Conservation (phyloP, 2,113 vertebrate genomes). For the Delphinus delphis region DNA sequence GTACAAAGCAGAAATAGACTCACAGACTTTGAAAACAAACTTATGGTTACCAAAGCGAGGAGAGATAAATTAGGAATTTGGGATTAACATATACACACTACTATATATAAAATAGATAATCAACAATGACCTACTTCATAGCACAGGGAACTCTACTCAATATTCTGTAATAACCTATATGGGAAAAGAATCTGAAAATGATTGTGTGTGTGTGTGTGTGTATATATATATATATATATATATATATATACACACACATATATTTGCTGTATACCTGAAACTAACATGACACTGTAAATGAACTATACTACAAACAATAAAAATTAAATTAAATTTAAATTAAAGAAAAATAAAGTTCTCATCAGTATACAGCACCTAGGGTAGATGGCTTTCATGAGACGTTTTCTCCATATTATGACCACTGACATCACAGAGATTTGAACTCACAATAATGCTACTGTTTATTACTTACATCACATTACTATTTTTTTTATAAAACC, state of each 20-base stretch:
- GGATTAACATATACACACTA: neutral
- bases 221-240: neutral
- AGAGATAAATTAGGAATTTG: neutral
- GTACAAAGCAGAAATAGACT: neutral
- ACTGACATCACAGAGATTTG: neutral
- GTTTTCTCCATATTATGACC: neutral
- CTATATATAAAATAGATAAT: neutral
- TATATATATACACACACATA: neutral
- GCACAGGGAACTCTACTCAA: neutral
- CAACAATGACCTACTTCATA: neutral
- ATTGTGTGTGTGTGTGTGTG: neutral
- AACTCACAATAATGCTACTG: neutral
- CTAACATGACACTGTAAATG: neutral
- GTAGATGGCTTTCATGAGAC: neutral
- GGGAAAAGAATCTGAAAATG: neutral
- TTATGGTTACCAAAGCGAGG: neutral
- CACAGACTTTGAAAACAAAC: neutral
- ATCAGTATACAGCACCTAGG: neutral
- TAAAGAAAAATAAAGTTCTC: neutral
- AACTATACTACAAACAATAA: neutral
- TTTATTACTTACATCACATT: neutral
- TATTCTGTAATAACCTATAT: neutral
- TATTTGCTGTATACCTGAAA: neutral
- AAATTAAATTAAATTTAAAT: neutral
- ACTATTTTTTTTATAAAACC: neutral